phyloP scores from a whole-genome alignment of 2,797 vertebrate genomes.

The Muscicapa striata region DNA sequence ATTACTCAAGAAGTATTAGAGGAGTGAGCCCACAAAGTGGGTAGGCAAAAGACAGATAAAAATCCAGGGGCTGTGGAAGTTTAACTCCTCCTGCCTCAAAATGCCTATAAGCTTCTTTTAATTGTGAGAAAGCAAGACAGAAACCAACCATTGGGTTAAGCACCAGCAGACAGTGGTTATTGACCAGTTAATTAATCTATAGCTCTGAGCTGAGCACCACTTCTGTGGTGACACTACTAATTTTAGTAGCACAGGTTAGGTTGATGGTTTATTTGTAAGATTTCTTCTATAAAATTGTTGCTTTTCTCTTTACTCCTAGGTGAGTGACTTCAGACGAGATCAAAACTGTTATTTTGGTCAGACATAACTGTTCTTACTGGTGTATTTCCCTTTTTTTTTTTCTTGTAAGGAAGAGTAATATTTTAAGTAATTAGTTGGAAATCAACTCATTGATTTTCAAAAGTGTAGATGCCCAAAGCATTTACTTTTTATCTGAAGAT shows the following conservation, averaged over 20 bases:
- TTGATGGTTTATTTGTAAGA: background rate
- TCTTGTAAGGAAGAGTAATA: background rate
- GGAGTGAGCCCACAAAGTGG: background rate
- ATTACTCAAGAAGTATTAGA: background rate
- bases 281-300: background rate
- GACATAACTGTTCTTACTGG: background rate
- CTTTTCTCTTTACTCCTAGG: background rate
- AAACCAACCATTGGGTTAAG: background rate
- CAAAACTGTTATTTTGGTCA: background rate
- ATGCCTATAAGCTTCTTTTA: background rate
- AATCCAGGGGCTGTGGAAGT: background rate
- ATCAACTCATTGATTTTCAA: background rate
- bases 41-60: background rate
- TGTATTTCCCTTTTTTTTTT: background rate
- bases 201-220: background rate
- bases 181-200: background rate
- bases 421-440: background rate
- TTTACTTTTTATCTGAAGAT: background rate
- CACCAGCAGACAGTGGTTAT: background rate
- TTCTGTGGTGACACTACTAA: background rate
- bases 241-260: background rate
- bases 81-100: background rate
- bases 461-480: background rate
- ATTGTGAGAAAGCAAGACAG: background rate
- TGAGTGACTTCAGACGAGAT: background rate